Percentiles rank a stretch among this genome's conserved stretches.
These are phyloP conservation scores for Calameuta idolon DNA, from an alignment of 2,888 invertebrate genomes.

Conservation along the genomic window DNA sequence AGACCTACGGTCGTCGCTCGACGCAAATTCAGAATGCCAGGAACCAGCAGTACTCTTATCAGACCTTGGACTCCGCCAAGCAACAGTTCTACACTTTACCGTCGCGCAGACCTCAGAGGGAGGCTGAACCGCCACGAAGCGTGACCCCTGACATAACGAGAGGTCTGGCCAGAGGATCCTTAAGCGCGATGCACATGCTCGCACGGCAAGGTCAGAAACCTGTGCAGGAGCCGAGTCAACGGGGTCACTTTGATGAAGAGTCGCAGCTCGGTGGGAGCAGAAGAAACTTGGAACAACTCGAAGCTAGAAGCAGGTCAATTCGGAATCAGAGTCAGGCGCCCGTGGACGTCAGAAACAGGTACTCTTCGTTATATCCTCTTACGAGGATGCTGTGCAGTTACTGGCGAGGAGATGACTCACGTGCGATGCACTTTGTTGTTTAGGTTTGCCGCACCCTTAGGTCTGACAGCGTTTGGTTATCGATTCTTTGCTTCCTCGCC, in stretches of 20 bases:
- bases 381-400: background rate
- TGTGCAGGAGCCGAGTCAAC: conserved; percentile 34
- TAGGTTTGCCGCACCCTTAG: conserved; percentile 58
- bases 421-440: background rate
- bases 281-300: conserved; percentile 38
- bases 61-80: conserved; percentile 17
- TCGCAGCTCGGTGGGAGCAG: conserved; percentile 38
- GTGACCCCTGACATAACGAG: conserved; percentile 71
- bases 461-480: conserved; percentile 57
- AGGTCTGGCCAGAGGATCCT: conserved; percentile 59
- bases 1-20: conserved; percentile 23
- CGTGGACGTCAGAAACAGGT: conserved; percentile 59
- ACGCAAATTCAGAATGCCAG: conserved; percentile 39
- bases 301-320: conserved; percentile 36
- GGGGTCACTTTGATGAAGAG: conserved; percentile 25
- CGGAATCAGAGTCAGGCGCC: conserved; percentile 41
- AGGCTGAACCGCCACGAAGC: conserved; percentile 65
- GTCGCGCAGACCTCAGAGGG: conserved; percentile 65
- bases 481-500: conserved; percentile 61
- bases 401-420: too few species aligned
- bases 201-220: conserved; percentile 53
- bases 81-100: conserved; percentile 68
- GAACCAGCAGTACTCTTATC: conserved; percentile 41
- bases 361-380: background rate
- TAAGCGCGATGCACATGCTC: conserved; percentile 57